A percentile compares a stretch with the other conserved stretches of the same genome.
These are phyloP conservation scores for Mimachlamys varia DNA, from an alignment of 2,888 invertebrate species.

Conservation along the genomic window DNA sequence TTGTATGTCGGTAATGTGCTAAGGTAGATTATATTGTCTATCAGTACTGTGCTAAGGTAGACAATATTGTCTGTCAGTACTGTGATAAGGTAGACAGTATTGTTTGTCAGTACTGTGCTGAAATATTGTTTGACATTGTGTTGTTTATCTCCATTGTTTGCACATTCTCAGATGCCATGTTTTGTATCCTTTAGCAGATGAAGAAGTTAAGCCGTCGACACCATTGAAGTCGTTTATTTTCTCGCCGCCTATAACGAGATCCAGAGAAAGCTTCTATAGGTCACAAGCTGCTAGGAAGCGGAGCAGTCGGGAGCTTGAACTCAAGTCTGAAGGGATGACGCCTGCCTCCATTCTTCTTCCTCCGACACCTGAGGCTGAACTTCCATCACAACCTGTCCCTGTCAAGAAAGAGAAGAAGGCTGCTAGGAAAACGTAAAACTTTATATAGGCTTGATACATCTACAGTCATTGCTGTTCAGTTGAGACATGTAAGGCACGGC, in stretches of 20 bases:
- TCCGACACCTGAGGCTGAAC: background rate
- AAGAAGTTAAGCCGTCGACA: constrained; percentile 56
- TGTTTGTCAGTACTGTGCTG: too few species aligned
- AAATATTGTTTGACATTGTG: too few species aligned
- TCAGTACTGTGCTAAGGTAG: too few species aligned
- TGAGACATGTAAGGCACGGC: too few species aligned
- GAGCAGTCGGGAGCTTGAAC: background rate
- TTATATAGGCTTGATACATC: background rate
- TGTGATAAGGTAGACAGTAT: too few species aligned
- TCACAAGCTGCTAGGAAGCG: background rate
- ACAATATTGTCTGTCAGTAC: too few species aligned
- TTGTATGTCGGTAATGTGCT: too few species aligned
- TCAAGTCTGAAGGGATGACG: background rate
- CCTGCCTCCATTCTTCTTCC: background rate
- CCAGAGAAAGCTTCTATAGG: constrained; percentile 2
- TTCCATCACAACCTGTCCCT: background rate
- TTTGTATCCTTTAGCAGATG: constrained; percentile 37
- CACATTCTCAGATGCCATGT: too few species aligned
- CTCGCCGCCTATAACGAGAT: constrained; percentile 70
- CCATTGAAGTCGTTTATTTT: constrained; percentile 71
- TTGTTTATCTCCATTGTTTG: too few species aligned
- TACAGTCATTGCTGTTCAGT: too few species aligned
- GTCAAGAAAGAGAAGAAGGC: background rate
- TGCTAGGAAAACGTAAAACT: background rate
- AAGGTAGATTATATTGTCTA: too few species aligned